Base-by-base conservation (phyloP, 1,140 invertebrate genomes). In the Papilio polyxenes region DNA sequence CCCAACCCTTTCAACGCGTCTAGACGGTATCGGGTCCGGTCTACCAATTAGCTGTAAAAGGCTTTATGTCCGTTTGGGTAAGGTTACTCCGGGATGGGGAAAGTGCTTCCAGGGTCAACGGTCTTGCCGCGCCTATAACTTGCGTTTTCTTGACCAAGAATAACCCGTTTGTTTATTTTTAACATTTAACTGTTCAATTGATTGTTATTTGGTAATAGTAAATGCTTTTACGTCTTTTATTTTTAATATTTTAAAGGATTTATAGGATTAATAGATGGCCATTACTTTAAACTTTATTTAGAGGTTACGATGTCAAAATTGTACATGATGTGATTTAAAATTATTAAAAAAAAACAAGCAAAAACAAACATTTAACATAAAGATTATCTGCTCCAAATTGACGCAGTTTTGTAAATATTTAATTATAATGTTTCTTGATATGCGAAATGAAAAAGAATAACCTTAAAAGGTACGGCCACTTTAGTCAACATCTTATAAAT, bases 61-160 rank as follows among this genome's bases (percentile, higher is more conserved):
- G 78, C 37, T 20, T 62, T 62, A 80, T 69, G 59, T 80, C 78
- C 78, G 78, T 20, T n/a, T 48, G 78, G 59, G 78, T 80, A 65
- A 80, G 59, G 78, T 69, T 80, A 69, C 78, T 80, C 15, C 78
- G 78, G 78, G 78, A 80, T 80, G 49, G 78, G 78, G 78, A 80
- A 80, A 80, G 78, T 80, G 78, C 59, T 80, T 80, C 78, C 78
- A 80, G 78, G 78, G 78, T 80, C 78, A 69, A 80, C 78, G 78
- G 78, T 69, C 78, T 80, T 15, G 78, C 37, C 59, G 78, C 78
- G 49, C 78, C 78, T n/a, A 59, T 40, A n/a, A 69, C 78, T 65
- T 53, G 49, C 75, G 13, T 77, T 77, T 56, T 56, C 75, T 31
- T 49, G 11, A 75, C 8, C 44, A 75, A 17, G 37, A 20, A 65